Evolutionary conservation across 2,888 invertebrate species (phyloP).

Genomic region (Napeogenes sylphis): DNA sequence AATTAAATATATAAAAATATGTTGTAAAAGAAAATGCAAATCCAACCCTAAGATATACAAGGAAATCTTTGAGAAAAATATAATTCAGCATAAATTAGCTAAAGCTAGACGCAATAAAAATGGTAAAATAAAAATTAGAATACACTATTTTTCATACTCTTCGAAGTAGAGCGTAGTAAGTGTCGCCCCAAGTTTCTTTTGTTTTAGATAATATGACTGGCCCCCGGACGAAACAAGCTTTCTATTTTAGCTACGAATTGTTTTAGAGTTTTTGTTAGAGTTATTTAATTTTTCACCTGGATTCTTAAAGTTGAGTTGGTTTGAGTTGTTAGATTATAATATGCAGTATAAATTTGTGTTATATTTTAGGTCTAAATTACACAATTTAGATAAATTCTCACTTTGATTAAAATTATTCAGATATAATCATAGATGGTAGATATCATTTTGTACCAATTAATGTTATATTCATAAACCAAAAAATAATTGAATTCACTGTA

Average conservation of each 20-base stretch:
- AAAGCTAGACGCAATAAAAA: constrained; percentile 3
- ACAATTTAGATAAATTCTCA: too few species aligned
- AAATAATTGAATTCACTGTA: too few species aligned
- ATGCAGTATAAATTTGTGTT: too few species aligned
- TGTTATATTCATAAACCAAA: too few species aligned
- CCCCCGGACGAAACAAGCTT: constrained; percentile 9
- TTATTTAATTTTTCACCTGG: too few species aligned
- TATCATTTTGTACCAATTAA: too few species aligned
- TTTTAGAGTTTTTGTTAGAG: neutral
- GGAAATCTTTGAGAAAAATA: neutral
- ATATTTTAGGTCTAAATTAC: too few species aligned
- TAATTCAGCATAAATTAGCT: neutral
- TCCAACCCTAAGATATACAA: neutral
- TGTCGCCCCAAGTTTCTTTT: constrained; percentile 14
- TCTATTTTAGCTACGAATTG: constrained; percentile 1
- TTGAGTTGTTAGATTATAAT: too few species aligned
- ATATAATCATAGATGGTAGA: too few species aligned
- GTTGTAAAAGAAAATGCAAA: neutral
- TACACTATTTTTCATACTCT: neutral
- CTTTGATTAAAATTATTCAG: too few species aligned
- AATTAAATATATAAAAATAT: too few species aligned
- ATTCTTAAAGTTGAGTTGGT: too few species aligned
- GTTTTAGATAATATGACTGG: constrained; percentile 9
- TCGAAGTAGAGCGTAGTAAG: constrained; percentile 12
- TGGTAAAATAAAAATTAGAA: neutral